Percentiles rank a stretch among this genome's conserved stretches.
Evolutionary conservation across 2,888 invertebrate genomes (phyloP).

Genomic region (Crioceris asparagi): DNA sequence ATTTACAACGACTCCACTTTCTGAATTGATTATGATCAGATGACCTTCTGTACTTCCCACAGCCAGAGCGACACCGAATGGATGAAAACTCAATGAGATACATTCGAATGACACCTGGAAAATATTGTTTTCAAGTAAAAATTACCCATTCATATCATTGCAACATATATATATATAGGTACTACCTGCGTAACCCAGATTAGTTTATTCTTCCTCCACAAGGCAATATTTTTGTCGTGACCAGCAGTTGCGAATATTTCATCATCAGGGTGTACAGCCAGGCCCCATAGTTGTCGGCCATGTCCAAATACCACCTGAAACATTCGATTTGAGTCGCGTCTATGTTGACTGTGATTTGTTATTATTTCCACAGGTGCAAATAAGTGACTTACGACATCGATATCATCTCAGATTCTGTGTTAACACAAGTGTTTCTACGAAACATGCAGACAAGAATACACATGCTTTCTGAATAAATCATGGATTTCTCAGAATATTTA

Average conservation of each 20-base stretch:
- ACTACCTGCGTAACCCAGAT: slow-evolving; percentile 75
- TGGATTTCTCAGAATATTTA: too few species aligned
- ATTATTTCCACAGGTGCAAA: too few species aligned
- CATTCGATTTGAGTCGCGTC: neutral
- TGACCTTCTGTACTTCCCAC: slow-evolving; percentile 87
- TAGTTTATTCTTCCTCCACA: slow-evolving; percentile 83
- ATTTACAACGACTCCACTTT: slow-evolving; percentile 74
- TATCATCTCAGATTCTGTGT: too few species aligned
- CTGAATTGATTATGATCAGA: slow-evolving; percentile 73
- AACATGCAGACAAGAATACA: too few species aligned
- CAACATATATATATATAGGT: neutral
- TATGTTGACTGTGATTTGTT: too few species aligned
- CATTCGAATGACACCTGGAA: slow-evolving; percentile 72
- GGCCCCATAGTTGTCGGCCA: slow-evolving; percentile 75
- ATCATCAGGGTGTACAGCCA: slow-evolving; percentile 83
- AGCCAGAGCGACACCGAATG: slow-evolving; percentile 75
- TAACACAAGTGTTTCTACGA: too few species aligned
- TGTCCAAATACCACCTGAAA: slow-evolving; percentile 75
- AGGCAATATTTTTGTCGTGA: slow-evolving; percentile 78
- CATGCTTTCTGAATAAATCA: too few species aligned
- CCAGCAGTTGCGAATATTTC: slow-evolving; percentile 89
- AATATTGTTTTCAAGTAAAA: neutral
- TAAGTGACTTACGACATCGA: too few species aligned
- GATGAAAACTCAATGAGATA: slow-evolving; percentile 77
- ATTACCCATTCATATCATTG: neutral